Base-by-base conservation (phyloP, 2,888 invertebrate genomes). In the Electrophaes corylata region DNA sequence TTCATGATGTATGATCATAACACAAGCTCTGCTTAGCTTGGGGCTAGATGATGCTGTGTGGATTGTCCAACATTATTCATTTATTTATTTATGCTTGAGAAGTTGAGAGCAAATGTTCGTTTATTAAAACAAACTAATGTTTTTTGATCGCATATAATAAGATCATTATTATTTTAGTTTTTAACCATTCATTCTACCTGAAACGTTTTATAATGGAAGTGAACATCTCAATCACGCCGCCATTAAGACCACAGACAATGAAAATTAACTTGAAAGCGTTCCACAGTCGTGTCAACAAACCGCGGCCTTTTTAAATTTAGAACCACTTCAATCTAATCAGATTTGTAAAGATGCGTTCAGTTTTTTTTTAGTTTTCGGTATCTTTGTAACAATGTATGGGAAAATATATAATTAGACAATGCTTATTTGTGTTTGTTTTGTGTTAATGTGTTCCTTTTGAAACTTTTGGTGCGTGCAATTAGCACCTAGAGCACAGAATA, bases 401-500 rank as follows among this genome's bases (percentile, higher is more conserved):
- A 91, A 91, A 90, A 89, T 84, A 89, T 91, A 89, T 91, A 91
- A 91, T 91, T 91, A 91, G 85, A 89, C 87, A 88, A 90, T 88
- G 88, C 80, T 91, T 90, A 91, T 88, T 89, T 89, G 86, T 88
- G 85, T 91, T 91, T 90, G 91, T 86, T 84, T 84, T 86, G 83
- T 84, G 88, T 90, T 91, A 91, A 91, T 91, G 91, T 86, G 84
- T 79, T 81, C 79, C 83, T 86, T 85, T 88, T 84, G 86, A 81
- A 79, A 78, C 68, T 76, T 76, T 82, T 79, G 78, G 78, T 76
- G 78, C 79, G 78, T 67, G 58, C 85, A 86, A 88, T 88, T 88
- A 91, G 77, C 90, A 90, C 90, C 88, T 90, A 57, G 26, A 29
- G 69, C 54, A 41, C 39, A 44, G 60, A 60, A 43, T 60, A 35